These are phyloP conservation scores for Metallyticus violacea DNA, from an alignment of 2,888 invertebrate species.

Conservation along the genomic window DNA sequence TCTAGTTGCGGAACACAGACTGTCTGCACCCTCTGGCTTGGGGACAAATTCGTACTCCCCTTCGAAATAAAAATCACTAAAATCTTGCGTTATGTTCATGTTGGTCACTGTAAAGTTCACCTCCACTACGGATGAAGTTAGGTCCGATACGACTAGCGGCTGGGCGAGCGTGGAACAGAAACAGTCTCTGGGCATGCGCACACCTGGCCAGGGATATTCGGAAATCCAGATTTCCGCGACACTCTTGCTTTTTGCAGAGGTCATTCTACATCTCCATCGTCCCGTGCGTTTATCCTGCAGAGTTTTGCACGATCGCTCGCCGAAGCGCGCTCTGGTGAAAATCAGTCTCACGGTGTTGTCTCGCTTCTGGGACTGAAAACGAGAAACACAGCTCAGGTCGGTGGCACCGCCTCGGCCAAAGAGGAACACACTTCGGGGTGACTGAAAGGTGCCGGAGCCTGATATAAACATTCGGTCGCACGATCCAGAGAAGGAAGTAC, in stretches of 20 bases:
- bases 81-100: slow-evolving; percentile 80
- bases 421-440: slow-evolving; percentile 77
- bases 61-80: slow-evolving; percentile 75
- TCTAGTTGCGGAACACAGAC: slow-evolving; percentile 58
- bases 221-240: slow-evolving; percentile 61
- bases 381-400: slow-evolving; percentile 70
- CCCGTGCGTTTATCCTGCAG: slow-evolving; percentile 63
- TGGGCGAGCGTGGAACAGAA: slow-evolving; percentile 69
- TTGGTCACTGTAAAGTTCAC: slow-evolving; percentile 70
- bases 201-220: slow-evolving; percentile 68
- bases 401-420: slow-evolving; percentile 78
- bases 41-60: slow-evolving; percentile 48
- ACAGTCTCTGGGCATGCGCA: slow-evolving; percentile 68
- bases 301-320: slow-evolving; percentile 64
- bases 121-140: slow-evolving; percentile 68
- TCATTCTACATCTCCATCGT: slow-evolving; percentile 62
- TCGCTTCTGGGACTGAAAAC: slow-evolving; percentile 68
- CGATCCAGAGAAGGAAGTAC: slow-evolving; percentile 56
- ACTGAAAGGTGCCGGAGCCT: slow-evolving; percentile 61
- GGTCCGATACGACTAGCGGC: slow-evolving; percentile 61
- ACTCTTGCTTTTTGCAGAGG: slow-evolving; percentile 46
- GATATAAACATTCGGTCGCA: slow-evolving; percentile 55
- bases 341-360: slow-evolving; percentile 64
- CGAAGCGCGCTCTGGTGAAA: slow-evolving; percentile 65
- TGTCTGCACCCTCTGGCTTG: slow-evolving; percentile 53